Evolutionary conservation across 2,888 invertebrate species (phyloP).

Genomic region (Lacanobia wlatinum): DNA sequence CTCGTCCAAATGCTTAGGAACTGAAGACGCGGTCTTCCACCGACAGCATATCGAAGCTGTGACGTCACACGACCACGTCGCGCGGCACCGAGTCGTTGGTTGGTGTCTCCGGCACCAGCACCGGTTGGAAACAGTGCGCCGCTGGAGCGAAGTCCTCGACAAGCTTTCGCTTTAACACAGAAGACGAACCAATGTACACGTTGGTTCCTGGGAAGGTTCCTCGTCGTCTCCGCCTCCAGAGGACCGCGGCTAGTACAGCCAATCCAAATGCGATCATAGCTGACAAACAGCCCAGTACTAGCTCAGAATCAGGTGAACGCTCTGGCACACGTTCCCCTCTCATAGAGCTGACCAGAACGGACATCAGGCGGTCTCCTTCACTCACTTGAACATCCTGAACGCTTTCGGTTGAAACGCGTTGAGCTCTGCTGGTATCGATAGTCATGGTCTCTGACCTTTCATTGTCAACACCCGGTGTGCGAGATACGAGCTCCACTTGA

Average conservation of each 20-base stretch:
- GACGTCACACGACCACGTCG: slow-evolving; percentile 93
- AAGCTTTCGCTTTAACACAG: slow-evolving; percentile 91
- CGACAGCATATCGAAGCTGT: slow-evolving; percentile 91
- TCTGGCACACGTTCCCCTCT: slow-evolving; percentile 90
- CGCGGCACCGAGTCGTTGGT: slow-evolving; percentile 84
- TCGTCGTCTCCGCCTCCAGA: slow-evolving; percentile 91
- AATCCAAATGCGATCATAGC: slow-evolving; percentile 89
- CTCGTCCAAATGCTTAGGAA: slow-evolving; percentile 88
- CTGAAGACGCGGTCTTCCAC: slow-evolving; percentile 90
- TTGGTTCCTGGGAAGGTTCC: slow-evolving; percentile 91
- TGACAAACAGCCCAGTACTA: slow-evolving; percentile 91
- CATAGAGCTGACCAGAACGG: slow-evolving; percentile 92
- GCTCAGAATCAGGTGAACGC: slow-evolving; percentile 89
- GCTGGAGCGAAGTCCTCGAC: slow-evolving; percentile 91
- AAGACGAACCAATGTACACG: slow-evolving; percentile 91
- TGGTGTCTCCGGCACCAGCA: slow-evolving; percentile 89
- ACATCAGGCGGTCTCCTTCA: slow-evolving; percentile 91
- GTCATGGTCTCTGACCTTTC: slow-evolving; percentile 92
- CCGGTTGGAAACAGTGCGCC: slow-evolving; percentile 91
- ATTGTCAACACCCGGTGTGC: slow-evolving; percentile 91
- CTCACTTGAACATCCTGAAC: slow-evolving; percentile 91
- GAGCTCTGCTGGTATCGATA: slow-evolving; percentile 92
- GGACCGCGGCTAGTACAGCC: slow-evolving; percentile 88
- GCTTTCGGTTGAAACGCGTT: slow-evolving; percentile 92
- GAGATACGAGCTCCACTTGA: slow-evolving; percentile 93